Conservation (phyloP, 2,113 vertebrate genomes). For the Sinocyclocheilus anshuiensis region DNA sequence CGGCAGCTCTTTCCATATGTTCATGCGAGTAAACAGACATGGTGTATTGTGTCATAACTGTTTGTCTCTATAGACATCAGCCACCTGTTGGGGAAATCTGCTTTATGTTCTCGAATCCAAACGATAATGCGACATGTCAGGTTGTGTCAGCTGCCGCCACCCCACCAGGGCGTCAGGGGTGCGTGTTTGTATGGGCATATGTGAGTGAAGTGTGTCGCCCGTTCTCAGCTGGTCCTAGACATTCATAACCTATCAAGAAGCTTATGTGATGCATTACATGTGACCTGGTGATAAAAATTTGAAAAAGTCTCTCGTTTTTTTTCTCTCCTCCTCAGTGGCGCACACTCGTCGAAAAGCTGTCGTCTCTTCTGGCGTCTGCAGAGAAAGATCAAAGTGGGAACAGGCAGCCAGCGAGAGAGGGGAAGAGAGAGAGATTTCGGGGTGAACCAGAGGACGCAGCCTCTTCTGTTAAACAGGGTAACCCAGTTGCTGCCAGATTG, state of each 20-base stretch:
- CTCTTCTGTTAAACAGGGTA: slow-evolving; percentile 47
- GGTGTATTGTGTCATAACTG: slow-evolving; percentile 43
- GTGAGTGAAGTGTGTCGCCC: slow-evolving; percentile 18
- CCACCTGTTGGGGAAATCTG: slow-evolving; percentile 45
- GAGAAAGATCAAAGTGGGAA: slow-evolving; percentile 56
- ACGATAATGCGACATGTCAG: slow-evolving; percentile 10
- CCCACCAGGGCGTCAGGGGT: not conserved
- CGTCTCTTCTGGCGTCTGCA: slow-evolving; percentile 55
- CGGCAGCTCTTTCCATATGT: slow-evolving; percentile 35
- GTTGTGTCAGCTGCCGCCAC: slow-evolving; percentile 6
- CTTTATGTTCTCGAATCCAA: not conserved
- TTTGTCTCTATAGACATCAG: slow-evolving; percentile 42
- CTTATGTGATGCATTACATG: slow-evolving; percentile 48
- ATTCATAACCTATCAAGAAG: slow-evolving; percentile 44
- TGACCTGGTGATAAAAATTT: slow-evolving; percentile 54
- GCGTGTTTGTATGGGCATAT: slow-evolving; percentile 11
- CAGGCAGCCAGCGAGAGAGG: slow-evolving; percentile 42
- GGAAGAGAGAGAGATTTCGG: slow-evolving; percentile 25
- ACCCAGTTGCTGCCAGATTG: slow-evolving; percentile 42
- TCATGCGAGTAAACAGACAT: slow-evolving; percentile 44
- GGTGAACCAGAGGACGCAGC: slow-evolving; percentile 59
- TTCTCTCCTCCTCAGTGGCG: slow-evolving; percentile 42
- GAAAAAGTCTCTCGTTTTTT: slow-evolving; percentile 45
- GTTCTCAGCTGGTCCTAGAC: slow-evolving; percentile 27
- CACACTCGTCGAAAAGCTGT: slow-evolving; percentile 53